Evolutionary conservation across 2,797 vertebrate genomes (phyloP).

Genomic region (Myotis findleyi): DNA sequence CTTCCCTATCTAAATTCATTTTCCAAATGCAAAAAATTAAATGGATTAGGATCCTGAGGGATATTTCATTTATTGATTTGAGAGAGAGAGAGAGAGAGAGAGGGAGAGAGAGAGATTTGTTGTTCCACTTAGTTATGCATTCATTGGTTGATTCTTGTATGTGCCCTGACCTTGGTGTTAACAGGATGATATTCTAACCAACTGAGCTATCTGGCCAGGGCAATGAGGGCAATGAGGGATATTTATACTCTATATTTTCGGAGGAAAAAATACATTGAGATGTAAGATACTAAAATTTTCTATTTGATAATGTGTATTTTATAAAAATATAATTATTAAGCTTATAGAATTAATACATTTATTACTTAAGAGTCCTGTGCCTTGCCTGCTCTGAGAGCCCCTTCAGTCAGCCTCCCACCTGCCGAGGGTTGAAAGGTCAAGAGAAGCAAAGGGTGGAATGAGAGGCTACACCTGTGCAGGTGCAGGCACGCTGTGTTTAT

Average conservation of each 20-base stretch:
- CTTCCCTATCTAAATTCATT: neutral
- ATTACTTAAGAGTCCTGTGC: neutral
- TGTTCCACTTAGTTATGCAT: too few species aligned
- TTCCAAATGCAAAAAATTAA: constrained; percentile 8
- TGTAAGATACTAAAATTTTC: neutral
- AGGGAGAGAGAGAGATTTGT: too few species aligned
- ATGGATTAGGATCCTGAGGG: neutral
- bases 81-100: too few species aligned
- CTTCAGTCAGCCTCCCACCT: neutral
- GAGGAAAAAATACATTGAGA: neutral
- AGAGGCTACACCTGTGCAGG: neutral
- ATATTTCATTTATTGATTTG: neutral
- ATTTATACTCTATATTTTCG: constrained; percentile 1
- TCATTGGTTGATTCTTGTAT: too few species aligned
- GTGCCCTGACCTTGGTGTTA: too few species aligned
- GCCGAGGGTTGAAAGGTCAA: neutral
- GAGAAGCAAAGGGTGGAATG: neutral
- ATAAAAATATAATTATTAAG: neutral
- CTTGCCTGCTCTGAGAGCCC: neutral
- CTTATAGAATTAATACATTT: neutral
- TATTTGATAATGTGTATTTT: neutral
- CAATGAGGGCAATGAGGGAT: neutral
- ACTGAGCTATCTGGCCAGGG: too few species aligned
- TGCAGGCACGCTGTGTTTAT: neutral
- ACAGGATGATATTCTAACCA: too few species aligned